Conservation (phyloP, 2,113 vertebrate species). For the Thunnus thynnus region DNA sequence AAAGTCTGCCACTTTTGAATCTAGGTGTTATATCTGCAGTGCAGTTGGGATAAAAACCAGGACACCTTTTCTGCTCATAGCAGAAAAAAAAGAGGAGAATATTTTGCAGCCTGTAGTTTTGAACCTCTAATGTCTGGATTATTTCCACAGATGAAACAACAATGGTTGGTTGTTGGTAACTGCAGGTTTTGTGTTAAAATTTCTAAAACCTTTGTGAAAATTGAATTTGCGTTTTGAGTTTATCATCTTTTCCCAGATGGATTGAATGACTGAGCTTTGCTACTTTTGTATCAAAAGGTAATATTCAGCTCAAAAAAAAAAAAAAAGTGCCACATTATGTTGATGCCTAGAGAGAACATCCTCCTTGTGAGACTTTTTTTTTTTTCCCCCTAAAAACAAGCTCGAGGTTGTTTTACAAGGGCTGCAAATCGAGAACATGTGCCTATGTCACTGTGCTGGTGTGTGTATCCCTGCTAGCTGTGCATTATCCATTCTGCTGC, state of each 20-base stretch:
- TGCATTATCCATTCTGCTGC: constrained; percentile 73
- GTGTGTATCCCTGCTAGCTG: constrained; percentile 57
- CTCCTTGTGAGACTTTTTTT: constrained; percentile 32
- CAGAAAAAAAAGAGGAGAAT: neutral
- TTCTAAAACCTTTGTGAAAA: constrained; percentile 25
- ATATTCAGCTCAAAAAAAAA: constrained; percentile 31
- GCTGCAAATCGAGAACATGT: constrained; percentile 50
- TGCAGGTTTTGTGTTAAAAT: constrained; percentile 43
- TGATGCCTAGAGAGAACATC: constrained; percentile 36
- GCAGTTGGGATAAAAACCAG: neutral
- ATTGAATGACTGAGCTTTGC: constrained; percentile 6
- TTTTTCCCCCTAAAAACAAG: constrained; percentile 51
- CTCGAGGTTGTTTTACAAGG: constrained; percentile 68
- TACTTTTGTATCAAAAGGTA: neutral
- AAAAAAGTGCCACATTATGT: constrained; percentile 53
- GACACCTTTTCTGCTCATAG: neutral
- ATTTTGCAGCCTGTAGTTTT: neutral
- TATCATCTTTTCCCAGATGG: constrained; percentile 26
- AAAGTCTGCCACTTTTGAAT: neutral
- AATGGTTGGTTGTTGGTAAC: constrained; percentile 21
- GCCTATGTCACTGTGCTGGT: constrained; percentile 38
- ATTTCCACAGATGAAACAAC: constrained; percentile 16
- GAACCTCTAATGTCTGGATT: neutral
- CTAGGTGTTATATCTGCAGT: neutral
- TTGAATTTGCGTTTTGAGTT: constrained; percentile 31